Base-by-base conservation (phyloP, 1,140 invertebrate genomes). In the Euschistus heros region DNA sequence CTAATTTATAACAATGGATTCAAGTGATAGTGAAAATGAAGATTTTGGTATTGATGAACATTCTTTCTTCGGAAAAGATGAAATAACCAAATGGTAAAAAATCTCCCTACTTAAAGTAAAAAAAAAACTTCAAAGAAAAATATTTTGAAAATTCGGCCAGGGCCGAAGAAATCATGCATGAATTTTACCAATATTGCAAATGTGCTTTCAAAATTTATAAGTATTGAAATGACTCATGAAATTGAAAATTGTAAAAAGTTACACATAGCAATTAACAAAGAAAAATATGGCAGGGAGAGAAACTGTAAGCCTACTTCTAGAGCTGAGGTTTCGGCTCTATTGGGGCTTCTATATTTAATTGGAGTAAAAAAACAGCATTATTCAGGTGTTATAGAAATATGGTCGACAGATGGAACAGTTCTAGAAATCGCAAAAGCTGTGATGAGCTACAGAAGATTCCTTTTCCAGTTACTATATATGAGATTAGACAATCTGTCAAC, bases 401-500 rank as follows among this genome's bases (percentile, higher is more conserved):
- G 72, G 71, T 50, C 42, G 20, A 69, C 69, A 26, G 67, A 70
- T 60, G 69, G 71, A 18, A 71, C 67, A 47, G 72, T 17, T 20
- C 15, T 59, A 37, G 54, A 64, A 59, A 59, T 64, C 37, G 8
- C 57, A 46, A 62, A 18, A 69, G 66, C 22, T 17, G 47, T 52
- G 47, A 52, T 52, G 47, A 52, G 47, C n/a, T 52, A 52, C 47
- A 52, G 20, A 13, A 67, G 71, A 64, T 74, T 74, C 50, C 62
- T 55, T 50, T 70, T 67, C 62, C 66, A 74, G 54, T 52, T 73
- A 22, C 62, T 67, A n/a, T 70, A 67, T 55, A 46, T 74, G 24
- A 61, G 72, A 65, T 75, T 75, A 67, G 72, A 74, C 64, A 69
- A 74, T 62, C 57, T 37, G 30, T 67, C 69, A 63, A 74, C 72